Percentiles rank a stretch among this genome's conserved stretches.
Evolutionary conservation across 2,797 vertebrate species (phyloP).

Genomic region (Huso huso): DNA sequence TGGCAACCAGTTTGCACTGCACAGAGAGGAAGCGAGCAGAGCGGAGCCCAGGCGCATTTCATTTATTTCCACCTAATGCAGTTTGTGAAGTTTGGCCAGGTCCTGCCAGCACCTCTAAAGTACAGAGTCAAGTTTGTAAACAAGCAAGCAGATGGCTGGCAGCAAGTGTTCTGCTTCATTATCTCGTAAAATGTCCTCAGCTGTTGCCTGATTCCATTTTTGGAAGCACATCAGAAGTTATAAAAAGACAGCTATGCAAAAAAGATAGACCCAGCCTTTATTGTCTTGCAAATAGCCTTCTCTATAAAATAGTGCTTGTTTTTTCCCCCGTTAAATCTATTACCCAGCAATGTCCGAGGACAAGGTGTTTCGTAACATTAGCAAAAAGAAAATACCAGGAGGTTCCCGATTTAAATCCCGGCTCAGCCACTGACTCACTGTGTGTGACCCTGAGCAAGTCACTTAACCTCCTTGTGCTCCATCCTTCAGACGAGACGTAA

Average conservation of each 20-base stretch:
- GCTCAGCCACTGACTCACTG: too few relatives aligned
- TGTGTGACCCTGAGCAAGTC: too few relatives aligned
- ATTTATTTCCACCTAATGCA: constrained; percentile 76
- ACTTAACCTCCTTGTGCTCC: too few relatives aligned
- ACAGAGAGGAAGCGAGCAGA: constrained; percentile 63
- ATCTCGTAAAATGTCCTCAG: constrained; percentile 87
- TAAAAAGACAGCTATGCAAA: constrained; percentile 6
- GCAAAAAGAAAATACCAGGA: too few relatives aligned
- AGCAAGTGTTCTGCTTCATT: constrained; percentile 82
- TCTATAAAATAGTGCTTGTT: too few relatives aligned
- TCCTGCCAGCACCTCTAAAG: constrained; percentile 78
- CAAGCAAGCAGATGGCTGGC: constrained; percentile 83
- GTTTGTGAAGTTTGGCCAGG: constrained; percentile 82
- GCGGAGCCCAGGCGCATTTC: constrained; percentile 57
- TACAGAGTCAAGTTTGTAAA: constrained; percentile 85
- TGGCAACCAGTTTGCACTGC: constrained; percentile 91
- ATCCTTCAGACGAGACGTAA: too few relatives aligned
- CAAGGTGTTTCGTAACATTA: too few relatives aligned
- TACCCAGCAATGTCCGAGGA: too few relatives aligned
- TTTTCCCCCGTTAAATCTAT: too few relatives aligned
- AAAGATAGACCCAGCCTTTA: too few relatives aligned
- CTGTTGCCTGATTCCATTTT: constrained; percentile 82
- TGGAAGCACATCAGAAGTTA: constrained; percentile 81
- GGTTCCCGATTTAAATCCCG: too few relatives aligned
- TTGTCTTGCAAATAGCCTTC: too few relatives aligned